Evolutionary conservation across 2,888 invertebrate genomes (phyloP), one percentile per base, ranked within the genome.

Genomic region (Melolontha melolontha): DNA sequence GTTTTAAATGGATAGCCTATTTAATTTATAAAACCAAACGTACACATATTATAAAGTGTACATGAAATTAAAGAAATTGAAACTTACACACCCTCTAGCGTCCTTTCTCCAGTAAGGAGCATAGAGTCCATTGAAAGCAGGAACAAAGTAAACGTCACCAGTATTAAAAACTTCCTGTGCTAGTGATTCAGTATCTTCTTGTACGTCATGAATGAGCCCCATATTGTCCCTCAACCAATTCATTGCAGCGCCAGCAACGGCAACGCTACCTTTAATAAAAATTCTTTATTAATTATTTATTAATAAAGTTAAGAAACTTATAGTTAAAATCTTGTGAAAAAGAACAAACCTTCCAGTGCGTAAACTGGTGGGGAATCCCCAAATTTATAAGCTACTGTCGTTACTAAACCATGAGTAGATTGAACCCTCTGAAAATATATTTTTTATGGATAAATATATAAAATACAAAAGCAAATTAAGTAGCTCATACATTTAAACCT

Each of bases 91-190:
- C 93, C 96, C 97, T 81, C 97, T 87, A 0, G 99, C 99, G 82
- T 97, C 96, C 78, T 95, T 93, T 79, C 97, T 89, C 98, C 98
- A 99, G 80, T 98, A 96, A 0, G 99, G 99, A 64, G 98, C 98
- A 83, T 96, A 98, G 0, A 99, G 85, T 0, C 98, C 99, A 51
- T 93, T 95, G 82, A 99, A 98, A 0, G 98, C 98, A 0, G 98
- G 98, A 27, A 99, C 98, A 82, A 99, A 98, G 83, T 97, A 98
- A 11, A 98, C 97, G 77, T 97, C 98, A 0, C 95, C 95, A 0
- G 96, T 95, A 50, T 92, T 92, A 76, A 92, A 90, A 40, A 98
- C 98, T 72, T 82, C 82, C 72, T 81, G 78, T 1, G 84, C 84
- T 47, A 84, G 75, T 1, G 81, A 85, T 74, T 91, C 91, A 0